These are phyloP conservation scores for Telmatochromis sp. DNA, from an alignment of 2,113 vertebrate species.

Conservation along the genomic window DNA sequence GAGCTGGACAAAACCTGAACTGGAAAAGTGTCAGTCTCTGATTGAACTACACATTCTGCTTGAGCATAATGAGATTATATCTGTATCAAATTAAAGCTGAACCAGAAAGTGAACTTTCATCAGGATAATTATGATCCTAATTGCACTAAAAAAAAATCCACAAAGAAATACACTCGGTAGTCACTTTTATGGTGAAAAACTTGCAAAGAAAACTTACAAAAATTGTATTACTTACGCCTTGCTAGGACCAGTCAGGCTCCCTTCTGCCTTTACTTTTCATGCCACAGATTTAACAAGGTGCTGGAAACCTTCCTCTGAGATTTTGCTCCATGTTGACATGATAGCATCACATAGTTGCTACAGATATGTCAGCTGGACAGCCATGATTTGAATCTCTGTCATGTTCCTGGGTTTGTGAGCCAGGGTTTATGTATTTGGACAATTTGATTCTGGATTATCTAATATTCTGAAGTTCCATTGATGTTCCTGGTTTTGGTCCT, in stretches of 20 bases:
- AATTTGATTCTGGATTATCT: background rate
- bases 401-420: background rate
- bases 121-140: background rate
- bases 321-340: background rate
- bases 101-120: background rate
- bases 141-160: background rate
- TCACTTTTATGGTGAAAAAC: background rate
- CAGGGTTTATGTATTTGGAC: background rate
- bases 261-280: background rate
- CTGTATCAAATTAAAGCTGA: background rate
- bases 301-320: background rate
- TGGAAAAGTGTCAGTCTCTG: background rate
- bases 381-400: background rate
- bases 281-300: background rate
- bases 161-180: background rate
- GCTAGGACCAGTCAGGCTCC: background rate
- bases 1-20: background rate
- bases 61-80: background rate
- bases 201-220: rapidly evolving
- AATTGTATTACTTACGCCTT: background rate
- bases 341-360: background rate
- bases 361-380: background rate
- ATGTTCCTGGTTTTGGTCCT: background rate
- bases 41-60: background rate
- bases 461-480: background rate